These are phyloP conservation scores for Malthinus flaveolus DNA, from an alignment of 2,888 invertebrate species.

Conservation along the genomic window DNA sequence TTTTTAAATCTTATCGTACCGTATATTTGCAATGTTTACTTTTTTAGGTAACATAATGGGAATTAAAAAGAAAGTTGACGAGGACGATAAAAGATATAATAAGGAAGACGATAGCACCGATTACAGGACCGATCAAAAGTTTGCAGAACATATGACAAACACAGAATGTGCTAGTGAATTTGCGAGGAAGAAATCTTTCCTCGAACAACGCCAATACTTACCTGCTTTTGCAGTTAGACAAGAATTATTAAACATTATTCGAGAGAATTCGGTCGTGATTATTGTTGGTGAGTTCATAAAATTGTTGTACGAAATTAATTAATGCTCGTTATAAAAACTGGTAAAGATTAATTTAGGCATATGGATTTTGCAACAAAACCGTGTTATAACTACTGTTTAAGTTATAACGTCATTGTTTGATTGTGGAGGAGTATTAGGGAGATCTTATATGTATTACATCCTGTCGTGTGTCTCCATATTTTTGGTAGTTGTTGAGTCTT, in stretches of 20 bases:
- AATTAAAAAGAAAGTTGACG: constrained; percentile 79
- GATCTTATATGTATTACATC: too few species aligned
- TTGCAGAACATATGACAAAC: constrained; percentile 90
- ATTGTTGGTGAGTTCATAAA: constrained; percentile 80
- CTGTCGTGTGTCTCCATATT: too few species aligned
- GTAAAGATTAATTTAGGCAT: too few species aligned
- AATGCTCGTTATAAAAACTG: too few species aligned
- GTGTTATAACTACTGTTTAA: too few species aligned
- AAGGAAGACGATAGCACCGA: constrained; percentile 76
- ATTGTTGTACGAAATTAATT: constrained; percentile 5
- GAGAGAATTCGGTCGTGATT: constrained; percentile 92
- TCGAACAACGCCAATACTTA: constrained; percentile 86
- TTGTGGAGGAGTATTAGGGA: too few species aligned
- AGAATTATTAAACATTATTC: constrained; percentile 85
- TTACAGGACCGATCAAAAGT: constrained; percentile 93
- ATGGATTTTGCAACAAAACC: too few species aligned
- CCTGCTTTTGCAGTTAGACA: constrained; percentile 96
- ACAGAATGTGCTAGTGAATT: constrained; percentile 79
- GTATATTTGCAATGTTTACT: not conserved
- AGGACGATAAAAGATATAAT: constrained; percentile 67
- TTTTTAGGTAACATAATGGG: constrained; percentile 88
- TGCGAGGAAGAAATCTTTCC: constrained; percentile 80
- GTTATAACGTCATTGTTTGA: too few species aligned
- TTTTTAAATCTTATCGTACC: too few species aligned
- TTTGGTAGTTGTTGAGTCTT: too few species aligned